Evolutionary conservation across 2,113 vertebrate species (phyloP).

Genomic region (Hiodon alosoides): DNA sequence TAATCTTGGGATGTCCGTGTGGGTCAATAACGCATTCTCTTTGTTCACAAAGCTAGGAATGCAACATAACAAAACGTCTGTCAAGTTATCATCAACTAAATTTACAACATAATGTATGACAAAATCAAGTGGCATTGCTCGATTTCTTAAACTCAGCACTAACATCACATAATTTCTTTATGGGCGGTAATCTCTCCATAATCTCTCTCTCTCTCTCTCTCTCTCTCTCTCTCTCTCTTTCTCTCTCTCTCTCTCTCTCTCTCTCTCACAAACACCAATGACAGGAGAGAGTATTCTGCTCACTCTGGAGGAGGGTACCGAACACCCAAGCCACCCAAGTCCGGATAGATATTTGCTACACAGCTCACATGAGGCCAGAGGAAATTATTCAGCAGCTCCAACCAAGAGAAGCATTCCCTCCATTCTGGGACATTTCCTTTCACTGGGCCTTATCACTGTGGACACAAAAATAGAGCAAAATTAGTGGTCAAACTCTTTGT

Average conservation of each 20-base stretch:
- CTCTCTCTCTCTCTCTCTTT: constrained; percentile 3
- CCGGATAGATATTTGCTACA: constrained; percentile 52
- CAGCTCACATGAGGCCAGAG: constrained; percentile 20
- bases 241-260: not conserved
- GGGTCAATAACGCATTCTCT: too few relatives aligned
- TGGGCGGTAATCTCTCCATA: too few relatives aligned
- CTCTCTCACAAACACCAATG: constrained; percentile 35
- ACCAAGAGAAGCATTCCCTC: constrained; percentile 5
- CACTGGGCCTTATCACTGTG: constrained; percentile 28
- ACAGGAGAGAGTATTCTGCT: constrained; percentile 40
- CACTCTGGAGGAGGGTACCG: constrained; percentile 34
- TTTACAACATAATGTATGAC: too few relatives aligned
- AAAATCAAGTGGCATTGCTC: too few relatives aligned
- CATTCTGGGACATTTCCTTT: constrained; percentile 24
- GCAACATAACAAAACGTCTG: too few relatives aligned
- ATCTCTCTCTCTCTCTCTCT: constrained; percentile 5
- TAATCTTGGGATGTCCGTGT: too few relatives aligned
- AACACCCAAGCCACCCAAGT: constrained; percentile 45
- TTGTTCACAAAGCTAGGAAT: too few relatives aligned
- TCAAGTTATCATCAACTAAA: too few relatives aligned
- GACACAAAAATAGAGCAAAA: not conserved
- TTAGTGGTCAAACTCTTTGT: not conserved
- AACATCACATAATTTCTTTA: too few relatives aligned
- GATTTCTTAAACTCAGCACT: too few relatives aligned
- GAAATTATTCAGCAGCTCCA: constrained; percentile 18